Evolutionary conservation across 2,888 invertebrate genomes (phyloP), one percentile per base, ranked within the genome.

Genomic region (Adelognathus sp.): DNA sequence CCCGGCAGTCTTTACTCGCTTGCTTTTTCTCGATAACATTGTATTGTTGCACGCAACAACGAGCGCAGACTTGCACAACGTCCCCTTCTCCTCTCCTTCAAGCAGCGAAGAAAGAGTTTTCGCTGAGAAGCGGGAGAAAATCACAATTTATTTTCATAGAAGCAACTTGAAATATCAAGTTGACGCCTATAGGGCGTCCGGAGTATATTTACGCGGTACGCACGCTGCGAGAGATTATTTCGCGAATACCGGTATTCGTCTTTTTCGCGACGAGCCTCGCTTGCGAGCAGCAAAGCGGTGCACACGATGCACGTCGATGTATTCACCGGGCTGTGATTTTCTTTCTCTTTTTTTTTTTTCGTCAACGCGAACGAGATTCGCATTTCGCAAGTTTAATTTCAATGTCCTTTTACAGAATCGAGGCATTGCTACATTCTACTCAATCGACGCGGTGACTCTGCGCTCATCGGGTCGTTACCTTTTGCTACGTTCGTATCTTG

Each of bases 181-280:
- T n/a, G n/a, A n/a, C n/a, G 33, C 41, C 31, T 31, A 18, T 41
- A 21, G 41, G 14, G 18, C 58, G 16, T 14, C 46, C 46, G 36
- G 6, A 27, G 31, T n/a, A 44, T 56, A 70, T 75, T 75, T 70
- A 52, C 21, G 70, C 36, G 54, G 27, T 11, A 18, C 52, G 33
- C 21, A 33, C 18, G 29, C 27, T 21, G 9, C n/a, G 31, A 29
- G 29, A 29, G 63, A 63, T 46, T 71, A 56, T 76, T 63, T 60
- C 64, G 16, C 64, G 76, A n/a, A 71, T 61, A 71, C 60, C 66
- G 50, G 64, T 52, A 58, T 58, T 16, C 54, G 46, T 71, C 64
- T 70, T 71, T 76, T 76, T 58, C 56, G 58, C 46, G 71, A 50
- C 50, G 3, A 24, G 21, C 21, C 66, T 27, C 52, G 14, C 24